Evolutionary conservation across 2,113 vertebrate species (phyloP), one percentile per base, ranked within the genome.

Genomic region (Nothoprocta pentlandii): DNA sequence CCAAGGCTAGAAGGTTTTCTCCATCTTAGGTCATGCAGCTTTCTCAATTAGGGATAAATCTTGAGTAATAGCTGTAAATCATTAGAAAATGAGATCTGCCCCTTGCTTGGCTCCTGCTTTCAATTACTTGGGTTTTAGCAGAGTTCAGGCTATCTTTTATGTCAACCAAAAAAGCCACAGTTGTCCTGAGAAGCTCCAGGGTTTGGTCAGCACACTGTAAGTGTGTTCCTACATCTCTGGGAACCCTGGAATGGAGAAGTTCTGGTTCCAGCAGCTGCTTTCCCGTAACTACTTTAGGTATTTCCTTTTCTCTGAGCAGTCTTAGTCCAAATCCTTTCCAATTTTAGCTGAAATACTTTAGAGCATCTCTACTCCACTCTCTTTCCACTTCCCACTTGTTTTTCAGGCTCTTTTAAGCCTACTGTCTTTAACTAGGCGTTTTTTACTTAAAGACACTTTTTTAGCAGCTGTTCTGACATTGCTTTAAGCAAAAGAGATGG

Each of bases 251-350:
- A 58, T 85, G 67, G 62, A 87, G 89, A 69, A 0, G 0, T 42
- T 95, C 87, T 75, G 21, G 70, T 86, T 94, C 77, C 68, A 80
- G 85, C 32, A 11, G 68, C 73, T 47, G 17, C 80, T 95, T 94
- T 86, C 69, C 76, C 76, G 91, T 80, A 94, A 83, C 89, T 90
- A 30, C 81, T 82, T 87, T 0, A 83, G 36, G 23, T 83, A 78
- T 90, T 90, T 84, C 32, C 26, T 71, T 53, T 88, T 81, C 71
- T 90, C 56, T 64, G 12, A 61, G 8, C 51, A 78, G 32, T n/a
- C 20, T 17, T 75, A 69, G 63, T 49, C 32, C 82, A 39, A 28
- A 79, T 85, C 42, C 64, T 87, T 54, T 71, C n/a, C 23, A 70
- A 51, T 70, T 92, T 68, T 71, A 86, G 75, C 28, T 59, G 32